phyloP scores from a whole-genome alignment of 2,113 vertebrate genomes.

The Camelus bactrianus region DNA sequence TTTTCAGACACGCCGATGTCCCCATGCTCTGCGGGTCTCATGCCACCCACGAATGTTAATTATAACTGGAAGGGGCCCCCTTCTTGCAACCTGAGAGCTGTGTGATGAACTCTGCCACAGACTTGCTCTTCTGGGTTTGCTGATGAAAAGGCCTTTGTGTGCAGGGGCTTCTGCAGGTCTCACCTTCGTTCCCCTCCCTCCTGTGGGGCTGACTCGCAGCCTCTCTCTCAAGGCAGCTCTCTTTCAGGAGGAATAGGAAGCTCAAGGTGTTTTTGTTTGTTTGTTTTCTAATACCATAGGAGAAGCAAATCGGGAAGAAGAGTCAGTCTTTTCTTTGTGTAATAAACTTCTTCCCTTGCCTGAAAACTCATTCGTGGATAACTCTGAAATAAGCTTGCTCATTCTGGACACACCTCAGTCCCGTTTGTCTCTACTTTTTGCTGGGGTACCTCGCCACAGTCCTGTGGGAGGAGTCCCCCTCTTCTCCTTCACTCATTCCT shows the following conservation, averaged over 20 bases:
- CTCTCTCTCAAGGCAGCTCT: neutral
- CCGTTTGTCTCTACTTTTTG: neutral
- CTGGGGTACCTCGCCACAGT: neutral
- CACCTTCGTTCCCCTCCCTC: constrained; percentile 55
- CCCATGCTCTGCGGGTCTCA: neutral
- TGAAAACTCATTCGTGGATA: neutral
- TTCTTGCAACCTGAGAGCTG: constrained; percentile 73
- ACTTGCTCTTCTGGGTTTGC: constrained; percentile 74
- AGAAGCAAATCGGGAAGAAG: neutral
- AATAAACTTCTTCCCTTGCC: neutral
- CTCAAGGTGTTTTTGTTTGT: neutral
- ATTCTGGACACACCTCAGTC: neutral
- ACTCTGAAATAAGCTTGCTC: neutral
- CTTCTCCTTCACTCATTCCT: neutral
- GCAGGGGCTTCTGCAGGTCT: neutral
- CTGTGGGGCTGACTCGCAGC: neutral
- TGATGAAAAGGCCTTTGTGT: constrained; percentile 78
- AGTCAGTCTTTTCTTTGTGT: neutral
- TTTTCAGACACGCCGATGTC: constrained; percentile 20
- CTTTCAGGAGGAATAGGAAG: neutral
- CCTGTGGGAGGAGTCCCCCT: neutral
- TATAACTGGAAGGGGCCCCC: constrained; percentile 41
- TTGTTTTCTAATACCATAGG: too few species aligned
- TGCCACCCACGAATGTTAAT: constrained; percentile 77
- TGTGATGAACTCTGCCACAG: constrained; percentile 29